phyloP scores from a whole-genome alignment of 2,888 invertebrate species.

The Hartigia nigra region DNA sequence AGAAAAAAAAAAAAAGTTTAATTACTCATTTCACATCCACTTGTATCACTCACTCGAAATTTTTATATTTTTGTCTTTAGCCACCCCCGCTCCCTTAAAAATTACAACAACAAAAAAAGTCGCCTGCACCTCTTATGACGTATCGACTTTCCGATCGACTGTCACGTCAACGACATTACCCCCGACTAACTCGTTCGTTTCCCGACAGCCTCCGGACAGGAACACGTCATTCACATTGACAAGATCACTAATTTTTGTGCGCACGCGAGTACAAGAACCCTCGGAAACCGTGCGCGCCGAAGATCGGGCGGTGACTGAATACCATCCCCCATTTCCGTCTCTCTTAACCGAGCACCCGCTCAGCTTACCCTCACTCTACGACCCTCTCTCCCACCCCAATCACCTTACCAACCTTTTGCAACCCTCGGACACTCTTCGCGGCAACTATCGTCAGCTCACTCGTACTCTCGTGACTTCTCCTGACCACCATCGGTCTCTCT shows the following conservation, averaged over 20 bases:
- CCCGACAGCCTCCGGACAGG: neutral
- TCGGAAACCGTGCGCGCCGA: conserved; percentile 60
- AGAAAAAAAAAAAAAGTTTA: neutral
- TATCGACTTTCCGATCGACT: no score
- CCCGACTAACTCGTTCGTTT: neutral
- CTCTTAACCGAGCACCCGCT: conserved; percentile 34
- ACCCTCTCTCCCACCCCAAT: neutral
- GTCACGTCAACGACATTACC: neutral
- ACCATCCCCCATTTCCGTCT: conserved; percentile 31
- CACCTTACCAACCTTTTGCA: neutral
- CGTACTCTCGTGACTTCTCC: conserved; percentile 12
- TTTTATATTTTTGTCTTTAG: conserved; percentile 15
- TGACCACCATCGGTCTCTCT: conserved; percentile 15
- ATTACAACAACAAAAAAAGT: neutral
- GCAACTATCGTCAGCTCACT: conserved; percentile 20
- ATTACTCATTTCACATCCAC: neutral
- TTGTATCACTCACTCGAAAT: conserved; percentile 16
- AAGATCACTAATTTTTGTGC: neutral
- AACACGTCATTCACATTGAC: neutral
- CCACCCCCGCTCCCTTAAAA: neutral
- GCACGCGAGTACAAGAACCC: conserved; percentile 4
- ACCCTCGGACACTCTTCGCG: neutral
- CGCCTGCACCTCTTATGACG: no score
- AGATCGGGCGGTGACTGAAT: conserved; percentile 64
- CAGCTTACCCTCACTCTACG: conserved; percentile 24